Evolutionary conservation across 2,888 invertebrate genomes (phyloP).

Genomic region (Gymnosoma rotundatum): DNA sequence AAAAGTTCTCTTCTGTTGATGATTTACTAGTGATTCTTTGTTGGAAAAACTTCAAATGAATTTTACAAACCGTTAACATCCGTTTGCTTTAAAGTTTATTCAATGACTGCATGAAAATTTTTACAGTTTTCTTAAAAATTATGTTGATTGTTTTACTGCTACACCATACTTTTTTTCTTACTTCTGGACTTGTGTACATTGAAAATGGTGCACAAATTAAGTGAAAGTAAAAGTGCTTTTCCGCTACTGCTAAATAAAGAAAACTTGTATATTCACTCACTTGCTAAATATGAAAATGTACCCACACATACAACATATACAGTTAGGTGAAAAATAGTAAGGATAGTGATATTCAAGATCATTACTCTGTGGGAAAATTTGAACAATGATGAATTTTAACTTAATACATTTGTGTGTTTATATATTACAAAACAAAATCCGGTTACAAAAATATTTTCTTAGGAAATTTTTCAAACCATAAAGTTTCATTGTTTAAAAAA

Average conservation of each 20-base stretch:
- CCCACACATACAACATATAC: neutral
- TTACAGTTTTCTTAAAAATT: conserved; percentile 37
- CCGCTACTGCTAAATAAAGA: conserved; percentile 46
- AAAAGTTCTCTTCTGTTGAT: neutral
- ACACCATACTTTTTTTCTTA: conserved; percentile 33
- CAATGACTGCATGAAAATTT: conserved; percentile 62
- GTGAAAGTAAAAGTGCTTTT: conserved; percentile 76
- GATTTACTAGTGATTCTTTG: neutral
- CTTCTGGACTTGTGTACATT: conserved; percentile 5
- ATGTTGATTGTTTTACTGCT: conserved; percentile 4
- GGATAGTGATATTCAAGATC: too few species aligned
- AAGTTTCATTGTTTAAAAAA: too few species aligned
- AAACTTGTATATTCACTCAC: conserved; percentile 50
- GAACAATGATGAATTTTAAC: too few species aligned
- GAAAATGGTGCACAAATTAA: conserved; percentile 44
- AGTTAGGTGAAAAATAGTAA: too few species aligned
- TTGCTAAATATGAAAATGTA: neutral
- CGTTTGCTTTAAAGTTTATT: conserved; percentile 66
- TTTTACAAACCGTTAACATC: conserved; percentile 36
- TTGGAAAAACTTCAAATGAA: neutral
- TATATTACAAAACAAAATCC: too few species aligned
- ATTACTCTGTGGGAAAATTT: too few species aligned
- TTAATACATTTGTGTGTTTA: too few species aligned
- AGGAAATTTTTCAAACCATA: too few species aligned
- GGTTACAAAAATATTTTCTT: too few species aligned